Evolutionary conservation across 2,797 vertebrate species (phyloP).

Genomic region (Simalia tracyae): DNA sequence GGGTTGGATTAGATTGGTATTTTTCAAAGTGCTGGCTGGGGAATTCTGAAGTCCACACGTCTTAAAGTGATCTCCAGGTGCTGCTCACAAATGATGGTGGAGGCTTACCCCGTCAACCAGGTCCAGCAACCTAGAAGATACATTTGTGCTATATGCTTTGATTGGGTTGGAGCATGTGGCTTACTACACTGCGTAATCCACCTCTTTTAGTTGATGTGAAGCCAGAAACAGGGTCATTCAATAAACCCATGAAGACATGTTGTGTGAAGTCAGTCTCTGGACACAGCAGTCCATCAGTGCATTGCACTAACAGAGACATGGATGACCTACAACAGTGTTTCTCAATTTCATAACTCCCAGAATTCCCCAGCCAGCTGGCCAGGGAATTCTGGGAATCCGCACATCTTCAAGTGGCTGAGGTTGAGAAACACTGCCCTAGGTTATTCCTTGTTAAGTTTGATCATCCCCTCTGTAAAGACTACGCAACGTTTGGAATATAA

Average conservation of each 20-base stretch:
- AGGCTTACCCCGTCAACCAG: neutral
- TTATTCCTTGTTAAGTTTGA: neutral
- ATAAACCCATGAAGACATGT: neutral
- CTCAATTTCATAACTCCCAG: neutral
- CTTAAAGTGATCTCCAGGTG: neutral
- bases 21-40: neutral
- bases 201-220: neutral
- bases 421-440: neutral
- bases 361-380: neutral
- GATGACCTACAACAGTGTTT: neutral
- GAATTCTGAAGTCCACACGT: neutral
- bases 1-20: neutral
- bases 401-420: neutral
- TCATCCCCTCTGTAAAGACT: neutral
- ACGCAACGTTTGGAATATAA: too few relatives aligned
- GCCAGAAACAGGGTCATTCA: neutral
- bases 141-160: neutral
- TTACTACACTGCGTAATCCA: neutral
- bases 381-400: neutral
- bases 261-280: neutral
- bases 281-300: neutral
- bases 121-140: neutral
- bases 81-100: neutral
- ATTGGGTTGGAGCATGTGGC: neutral
- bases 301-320: too few relatives aligned